Conservation (phyloP, 2,113 vertebrate genomes). For the Rafetus swinhoei region DNA sequence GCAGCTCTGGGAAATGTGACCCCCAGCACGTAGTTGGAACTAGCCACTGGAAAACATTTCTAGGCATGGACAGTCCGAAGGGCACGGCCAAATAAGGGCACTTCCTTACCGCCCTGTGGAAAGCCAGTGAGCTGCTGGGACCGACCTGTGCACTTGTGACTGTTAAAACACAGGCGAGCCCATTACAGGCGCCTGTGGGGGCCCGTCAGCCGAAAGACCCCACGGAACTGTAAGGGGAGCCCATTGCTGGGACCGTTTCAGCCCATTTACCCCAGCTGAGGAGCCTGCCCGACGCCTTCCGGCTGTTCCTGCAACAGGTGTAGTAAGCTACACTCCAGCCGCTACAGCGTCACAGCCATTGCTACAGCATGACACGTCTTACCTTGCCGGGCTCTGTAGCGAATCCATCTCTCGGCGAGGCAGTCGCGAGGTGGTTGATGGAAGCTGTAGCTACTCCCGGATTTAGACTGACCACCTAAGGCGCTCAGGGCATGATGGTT, state of each 20-base stretch:
- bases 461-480: neutral
- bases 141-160: neutral
- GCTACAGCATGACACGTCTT: neutral
- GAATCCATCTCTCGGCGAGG: neutral
- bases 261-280: neutral
- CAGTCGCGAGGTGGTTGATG: too few relatives aligned
- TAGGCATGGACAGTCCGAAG: neutral
- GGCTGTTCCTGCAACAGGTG: neutral
- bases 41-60: neutral
- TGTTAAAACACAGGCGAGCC: neutral
- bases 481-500: neutral
- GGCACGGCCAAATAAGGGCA: neutral
- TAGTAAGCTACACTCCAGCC: neutral
- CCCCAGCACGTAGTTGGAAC: neutral
- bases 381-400: neutral
- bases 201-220: neutral
- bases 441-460: neutral
- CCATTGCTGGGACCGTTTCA: neutral
- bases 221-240: neutral
- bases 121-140: neutral
- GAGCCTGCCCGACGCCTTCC: neutral
- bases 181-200: neutral
- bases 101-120: too few relatives aligned
- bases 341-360: neutral
- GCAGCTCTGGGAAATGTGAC: neutral